phyloP scores from a whole-genome alignment of 2,888 invertebrate species.

The Unio pictorum region DNA sequence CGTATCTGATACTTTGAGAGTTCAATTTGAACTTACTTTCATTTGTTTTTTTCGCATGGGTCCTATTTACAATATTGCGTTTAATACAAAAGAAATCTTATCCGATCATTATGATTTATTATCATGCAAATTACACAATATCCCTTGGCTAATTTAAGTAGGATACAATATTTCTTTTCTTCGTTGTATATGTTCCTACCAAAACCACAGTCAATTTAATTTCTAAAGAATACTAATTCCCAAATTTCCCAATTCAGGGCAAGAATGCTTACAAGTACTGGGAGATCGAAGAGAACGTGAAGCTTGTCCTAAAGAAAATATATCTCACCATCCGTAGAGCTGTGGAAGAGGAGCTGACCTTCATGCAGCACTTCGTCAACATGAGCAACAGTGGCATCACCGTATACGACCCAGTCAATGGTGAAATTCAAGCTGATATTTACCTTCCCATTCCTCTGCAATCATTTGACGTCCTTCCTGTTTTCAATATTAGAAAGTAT shows the following conservation, averaged over 20 bases:
- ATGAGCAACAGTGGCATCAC: constrained; percentile 24
- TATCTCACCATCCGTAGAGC: constrained; percentile 24
- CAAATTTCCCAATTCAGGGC: constrained; percentile 25
- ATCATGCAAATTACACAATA: too few species aligned
- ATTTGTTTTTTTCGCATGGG: too few species aligned
- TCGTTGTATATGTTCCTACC: too few species aligned
- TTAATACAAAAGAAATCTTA: too few species aligned
- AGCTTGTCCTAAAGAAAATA: constrained; percentile 13
- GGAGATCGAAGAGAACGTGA: constrained; percentile 46
- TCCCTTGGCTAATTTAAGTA: too few species aligned
- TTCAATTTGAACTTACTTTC: too few species aligned
- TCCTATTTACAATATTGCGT: too few species aligned
- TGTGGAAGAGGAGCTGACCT: constrained; percentile 31
- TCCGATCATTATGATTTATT: too few species aligned
- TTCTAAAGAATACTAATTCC: too few species aligned
- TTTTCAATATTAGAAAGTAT: constrained; percentile 20
- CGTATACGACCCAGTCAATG: constrained; percentile 35
- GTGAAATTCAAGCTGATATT: constrained; percentile 41
- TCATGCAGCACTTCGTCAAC: constrained; percentile 18
- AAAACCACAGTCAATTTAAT: too few species aligned
- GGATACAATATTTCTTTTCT: too few species aligned
- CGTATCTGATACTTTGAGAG: too few species aligned
- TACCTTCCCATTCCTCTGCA: constrained; percentile 31
- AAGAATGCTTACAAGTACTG: constrained; percentile 49
- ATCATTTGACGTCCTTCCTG: constrained; percentile 31